Base-by-base conservation (phyloP, 2,888 invertebrate genomes). In the Tenodera sinensis region DNA sequence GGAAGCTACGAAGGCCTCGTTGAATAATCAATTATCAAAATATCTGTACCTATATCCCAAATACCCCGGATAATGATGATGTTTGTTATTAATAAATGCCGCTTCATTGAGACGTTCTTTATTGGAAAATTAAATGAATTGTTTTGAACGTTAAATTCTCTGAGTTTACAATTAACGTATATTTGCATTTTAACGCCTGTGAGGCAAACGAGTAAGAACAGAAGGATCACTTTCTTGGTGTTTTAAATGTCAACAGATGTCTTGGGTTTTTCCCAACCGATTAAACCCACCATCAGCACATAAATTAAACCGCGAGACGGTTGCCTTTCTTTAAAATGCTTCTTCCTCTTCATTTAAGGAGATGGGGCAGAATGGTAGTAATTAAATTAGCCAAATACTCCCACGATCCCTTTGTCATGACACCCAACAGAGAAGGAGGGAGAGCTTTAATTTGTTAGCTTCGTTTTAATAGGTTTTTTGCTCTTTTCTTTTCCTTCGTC, bases 331-430 rank as follows among this genome's bases (percentile, higher is more conserved):
- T 71, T 71, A 71, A 71, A 71, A 71, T 71, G 54, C 42, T 42
- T n/a, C n/a, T n/a, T 42, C 54, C 54, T 71, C 54, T 71, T 71
- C 54, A 71, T 71, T 71, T 71, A 71, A 71, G 54, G 20, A 71
- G 54, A 71, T 71, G 54, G 54, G 54, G 54, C 54, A 71, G 20
- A 71, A 71, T 71, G 54, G 54, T 71, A 87, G 83, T 87, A 87
- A 87, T 87, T 30, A 82, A 87, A 83, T 87, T 87, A 83, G 87
- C n/a, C 28, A 27, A 71, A 83, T 87, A 82, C 87, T 87, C 83
- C 87, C 87, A 27, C 83, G 9, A n/a, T 15, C 87, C 83, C 87
- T 87, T 87, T 87, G 87, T 87, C 83, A 8, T 87, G 30, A 83
- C 54, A 71, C 54, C 54, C 54, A 71, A 71, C 54, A 71, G 54